A percentile compares a stretch with the other conserved stretches of the same genome.
Evolutionary conservation across 64 coral and sea anemone genomes (phyloP).

Genomic region (Stichodactyla mertensii): DNA sequence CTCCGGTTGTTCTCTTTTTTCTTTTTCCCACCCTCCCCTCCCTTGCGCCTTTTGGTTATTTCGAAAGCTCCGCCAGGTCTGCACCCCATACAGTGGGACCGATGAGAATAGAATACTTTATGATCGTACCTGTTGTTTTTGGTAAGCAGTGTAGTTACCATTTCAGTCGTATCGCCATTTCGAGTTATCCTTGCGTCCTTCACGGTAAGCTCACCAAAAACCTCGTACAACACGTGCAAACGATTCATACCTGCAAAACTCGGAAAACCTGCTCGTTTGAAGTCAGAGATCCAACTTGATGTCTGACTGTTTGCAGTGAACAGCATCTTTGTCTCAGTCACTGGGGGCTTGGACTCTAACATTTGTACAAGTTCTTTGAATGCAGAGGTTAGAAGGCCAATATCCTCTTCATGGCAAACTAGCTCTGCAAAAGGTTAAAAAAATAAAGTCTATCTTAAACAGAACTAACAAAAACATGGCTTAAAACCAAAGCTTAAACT

Average conservation of each 20-base stretch:
- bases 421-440: slow-evolving; percentile 19
- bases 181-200: slow-evolving; percentile 41
- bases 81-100: too few relatives aligned
- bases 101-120: too few relatives aligned
- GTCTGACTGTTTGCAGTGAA: slow-evolving; percentile 31
- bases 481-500: too few relatives aligned
- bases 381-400: slow-evolving; percentile 43
- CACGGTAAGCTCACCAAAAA: slow-evolving; percentile 66
- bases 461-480: too few relatives aligned
- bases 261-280: slow-evolving; percentile 62
- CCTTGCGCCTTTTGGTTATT: too few relatives aligned
- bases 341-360: slow-evolving; percentile 49
- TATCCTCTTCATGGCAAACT: slow-evolving; percentile 67
- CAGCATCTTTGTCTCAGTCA: slow-evolving; percentile 33
- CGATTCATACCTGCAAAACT: slow-evolving; percentile 61
- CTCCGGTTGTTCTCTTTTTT: too few relatives aligned
- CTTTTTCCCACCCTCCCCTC: too few relatives aligned
- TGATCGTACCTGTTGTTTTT: slow-evolving; percentile 38
- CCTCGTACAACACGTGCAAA: slow-evolving; percentile 51
- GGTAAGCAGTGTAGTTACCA: slow-evolving; percentile 51
- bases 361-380: slow-evolving; percentile 36
- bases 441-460: too few relatives aligned
- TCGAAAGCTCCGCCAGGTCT: too few relatives aligned
- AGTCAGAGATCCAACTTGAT: slow-evolving; percentile 47
- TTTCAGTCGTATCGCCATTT: slow-evolving; percentile 13